Evolutionary conservation across 2,888 invertebrate species (phyloP).

Genomic region (Pseudeuparius sepicola): DNA sequence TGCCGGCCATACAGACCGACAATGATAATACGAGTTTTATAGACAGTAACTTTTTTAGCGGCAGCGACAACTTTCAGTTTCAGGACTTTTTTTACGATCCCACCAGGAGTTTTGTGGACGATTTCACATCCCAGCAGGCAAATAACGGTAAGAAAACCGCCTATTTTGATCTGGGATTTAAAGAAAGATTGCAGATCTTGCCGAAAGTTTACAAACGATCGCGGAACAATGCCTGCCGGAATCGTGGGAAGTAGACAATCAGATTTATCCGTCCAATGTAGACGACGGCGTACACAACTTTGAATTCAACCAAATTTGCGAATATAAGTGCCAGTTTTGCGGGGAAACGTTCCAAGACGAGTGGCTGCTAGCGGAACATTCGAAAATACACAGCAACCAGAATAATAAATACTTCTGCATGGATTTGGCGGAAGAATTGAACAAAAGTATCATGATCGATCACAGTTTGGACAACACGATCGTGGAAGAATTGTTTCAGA

Average conservation of each 20-base stretch:
- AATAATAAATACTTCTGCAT: conserved; percentile 34
- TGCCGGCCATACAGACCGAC: not conserved
- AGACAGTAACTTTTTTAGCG: conserved; percentile 30
- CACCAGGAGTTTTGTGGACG: conserved; percentile 34
- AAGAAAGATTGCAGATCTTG: conserved; percentile 36
- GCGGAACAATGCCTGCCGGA: conserved; percentile 39
- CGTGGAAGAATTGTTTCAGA: conserved; percentile 19
- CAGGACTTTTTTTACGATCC: conserved; percentile 37
- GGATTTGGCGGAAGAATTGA: conserved; percentile 28
- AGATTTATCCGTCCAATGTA: conserved; percentile 30
- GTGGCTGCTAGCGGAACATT: conserved; percentile 36
- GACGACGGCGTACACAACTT: conserved; percentile 24
- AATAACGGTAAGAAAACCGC: conserved; percentile 31
- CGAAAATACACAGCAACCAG: conserved; percentile 35
- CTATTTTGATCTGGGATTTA: too few species aligned
- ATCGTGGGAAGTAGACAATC: conserved; percentile 36
- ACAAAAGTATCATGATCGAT: conserved; percentile 30
- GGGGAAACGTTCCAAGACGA: conserved; percentile 36
- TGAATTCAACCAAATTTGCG: conserved; percentile 32
- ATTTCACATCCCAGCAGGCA: conserved; percentile 32
- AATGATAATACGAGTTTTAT: conserved; percentile 18
- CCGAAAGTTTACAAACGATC: conserved; percentile 37
- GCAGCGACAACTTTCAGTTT: conserved; percentile 34
- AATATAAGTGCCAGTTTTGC: conserved; percentile 37
- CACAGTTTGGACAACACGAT: conserved; percentile 25